Conservation (phyloP, 2,797 vertebrate genomes). For the Poecilia picta region DNA sequence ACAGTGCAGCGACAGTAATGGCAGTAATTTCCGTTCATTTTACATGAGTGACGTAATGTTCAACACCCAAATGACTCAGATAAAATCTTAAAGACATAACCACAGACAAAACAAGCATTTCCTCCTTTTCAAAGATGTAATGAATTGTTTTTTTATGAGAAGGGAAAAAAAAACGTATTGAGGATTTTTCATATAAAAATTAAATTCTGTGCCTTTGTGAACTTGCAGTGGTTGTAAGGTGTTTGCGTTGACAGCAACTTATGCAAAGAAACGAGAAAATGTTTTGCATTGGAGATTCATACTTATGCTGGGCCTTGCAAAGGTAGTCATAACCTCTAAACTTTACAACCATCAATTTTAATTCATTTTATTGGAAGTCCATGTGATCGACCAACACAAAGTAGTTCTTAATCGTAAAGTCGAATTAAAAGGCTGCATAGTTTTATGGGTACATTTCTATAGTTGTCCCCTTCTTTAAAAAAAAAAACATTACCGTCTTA, state of each 20-base stretch:
- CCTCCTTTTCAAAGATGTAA: constrained; percentile 16
- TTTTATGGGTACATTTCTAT: not conserved
- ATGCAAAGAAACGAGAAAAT: not conserved
- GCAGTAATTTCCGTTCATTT: constrained; percentile 71
- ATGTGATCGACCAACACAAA: not conserved
- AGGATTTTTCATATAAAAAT: not conserved
- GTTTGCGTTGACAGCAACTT: not conserved
- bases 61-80: constrained; percentile 58
- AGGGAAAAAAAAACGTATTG: not conserved
- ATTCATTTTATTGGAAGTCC: not conserved
- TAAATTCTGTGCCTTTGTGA: not conserved
- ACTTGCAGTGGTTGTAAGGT: not conserved
- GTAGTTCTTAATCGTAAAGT: not conserved
- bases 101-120: constrained; percentile 59
- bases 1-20: constrained; percentile 43
- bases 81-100: constrained; percentile 63
- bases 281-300: not conserved
- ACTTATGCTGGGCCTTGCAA: not conserved
- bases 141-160: not conserved
- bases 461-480: not conserved
- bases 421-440: not conserved
- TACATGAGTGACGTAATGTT: constrained; percentile 58
- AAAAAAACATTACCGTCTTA: not conserved
- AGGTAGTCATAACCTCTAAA: not conserved
- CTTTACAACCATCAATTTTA: not conserved